phyloP scores from a whole-genome alignment of 2,888 invertebrate species.

The Periphyllus acericola region DNA sequence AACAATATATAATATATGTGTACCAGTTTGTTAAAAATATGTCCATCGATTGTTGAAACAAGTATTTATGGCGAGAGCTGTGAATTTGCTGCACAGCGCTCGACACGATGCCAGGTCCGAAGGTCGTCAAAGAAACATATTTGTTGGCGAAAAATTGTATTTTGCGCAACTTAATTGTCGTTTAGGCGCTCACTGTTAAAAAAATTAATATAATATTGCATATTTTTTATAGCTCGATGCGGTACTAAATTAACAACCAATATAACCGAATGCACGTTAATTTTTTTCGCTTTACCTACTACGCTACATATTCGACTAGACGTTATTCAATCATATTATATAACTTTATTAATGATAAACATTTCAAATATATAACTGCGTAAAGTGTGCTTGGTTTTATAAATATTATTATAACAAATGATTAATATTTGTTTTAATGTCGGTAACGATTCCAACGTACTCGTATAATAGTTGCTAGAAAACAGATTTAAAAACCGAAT shows the following conservation, averaged over 20 bases:
- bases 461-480: slow-evolving; percentile 3
- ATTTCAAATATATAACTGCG: not conserved
- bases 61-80: not conserved
- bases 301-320: not conserved
- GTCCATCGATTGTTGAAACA: not conserved
- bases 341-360: not conserved
- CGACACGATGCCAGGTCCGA: not conserved
- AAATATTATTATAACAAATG: not conserved
- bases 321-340: not conserved
- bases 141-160: not conserved
- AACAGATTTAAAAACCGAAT: not conserved
- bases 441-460: no score
- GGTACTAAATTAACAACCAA: not conserved
- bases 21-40: not conserved
- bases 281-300: not conserved
- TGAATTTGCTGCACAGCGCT: not conserved
- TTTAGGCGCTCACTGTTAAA: not conserved
- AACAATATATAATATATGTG: not conserved
- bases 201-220: not conserved
- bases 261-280: not conserved
- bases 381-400: not conserved
- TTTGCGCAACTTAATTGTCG: not conserved
- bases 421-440: not conserved
- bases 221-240: not conserved
- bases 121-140: not conserved